A percentile compares a stretch with the other conserved stretches of the same genome.
Conservation (phyloP, 2,113 vertebrate genomes). For the Osmerus mordax region DNA sequence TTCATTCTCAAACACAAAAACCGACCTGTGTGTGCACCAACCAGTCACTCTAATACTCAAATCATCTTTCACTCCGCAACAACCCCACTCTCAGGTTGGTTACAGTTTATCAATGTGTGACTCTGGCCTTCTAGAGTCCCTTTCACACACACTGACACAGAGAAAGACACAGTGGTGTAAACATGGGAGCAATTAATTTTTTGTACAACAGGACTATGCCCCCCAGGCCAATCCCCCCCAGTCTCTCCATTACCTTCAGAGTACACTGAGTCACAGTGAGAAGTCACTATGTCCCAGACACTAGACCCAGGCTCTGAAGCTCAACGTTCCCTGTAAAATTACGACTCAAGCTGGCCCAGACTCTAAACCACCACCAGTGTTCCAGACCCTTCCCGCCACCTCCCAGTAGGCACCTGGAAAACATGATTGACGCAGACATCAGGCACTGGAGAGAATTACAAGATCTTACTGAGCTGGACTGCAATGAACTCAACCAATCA, state of each 20-base stretch:
- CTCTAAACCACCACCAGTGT: background rate
- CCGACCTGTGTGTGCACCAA: too few species aligned
- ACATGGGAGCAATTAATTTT: slow-evolving; percentile 63
- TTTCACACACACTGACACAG: too few species aligned
- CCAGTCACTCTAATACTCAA: too few species aligned
- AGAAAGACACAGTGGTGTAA: slow-evolving; percentile 50
- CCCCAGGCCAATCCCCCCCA: slow-evolving; percentile 50
- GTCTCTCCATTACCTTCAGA: slow-evolving; percentile 56
- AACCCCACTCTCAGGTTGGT: too few species aligned
- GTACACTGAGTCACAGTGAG: slow-evolving; percentile 52
- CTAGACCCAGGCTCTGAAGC: slow-evolving; percentile 18
- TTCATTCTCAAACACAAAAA: too few species aligned
- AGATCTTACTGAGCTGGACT: background rate
- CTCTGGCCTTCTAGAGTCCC: too few species aligned
- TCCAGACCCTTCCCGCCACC: slow-evolving; percentile 17
- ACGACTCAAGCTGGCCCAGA: slow-evolving; percentile 8
- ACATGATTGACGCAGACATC: background rate
- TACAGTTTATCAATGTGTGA: too few species aligned
- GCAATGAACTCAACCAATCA: background rate
- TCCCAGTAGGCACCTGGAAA: slow-evolving; percentile 18
- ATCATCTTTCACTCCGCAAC: too few species aligned
- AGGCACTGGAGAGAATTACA: background rate
- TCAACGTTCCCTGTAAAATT: background rate
- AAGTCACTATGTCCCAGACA: slow-evolving; percentile 38
- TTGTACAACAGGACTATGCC: slow-evolving; percentile 40